Percentiles rank a stretch among this genome's conserved stretches.
These are phyloP conservation scores for Chrysochloris asiatica DNA, from an alignment of 2,113 vertebrate genomes.

Conservation along the genomic window DNA sequence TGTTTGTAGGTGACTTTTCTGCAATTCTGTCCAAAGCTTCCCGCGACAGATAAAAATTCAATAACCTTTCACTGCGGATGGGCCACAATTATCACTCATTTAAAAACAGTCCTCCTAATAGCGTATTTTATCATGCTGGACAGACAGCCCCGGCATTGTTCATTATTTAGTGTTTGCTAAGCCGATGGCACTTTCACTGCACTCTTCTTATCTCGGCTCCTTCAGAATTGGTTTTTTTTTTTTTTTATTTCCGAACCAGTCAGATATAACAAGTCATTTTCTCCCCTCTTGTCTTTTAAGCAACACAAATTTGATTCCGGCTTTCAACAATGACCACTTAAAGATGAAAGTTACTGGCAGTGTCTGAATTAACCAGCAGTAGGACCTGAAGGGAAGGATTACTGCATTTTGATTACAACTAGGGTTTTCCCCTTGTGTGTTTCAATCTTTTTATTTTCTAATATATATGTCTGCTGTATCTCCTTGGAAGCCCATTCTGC, in stretches of 20 bases:
- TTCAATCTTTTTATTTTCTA: background rate
- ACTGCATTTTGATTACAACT: slow-evolving; percentile 56
- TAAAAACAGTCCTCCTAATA: slow-evolving; percentile 90
- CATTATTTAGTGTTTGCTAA: slow-evolving; percentile 99
- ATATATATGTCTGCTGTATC: background rate
- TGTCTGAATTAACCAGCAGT: slow-evolving; percentile 69
- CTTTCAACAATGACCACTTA: slow-evolving; percentile 78
- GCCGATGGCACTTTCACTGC: slow-evolving; percentile 89
- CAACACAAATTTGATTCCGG: slow-evolving; percentile 83
- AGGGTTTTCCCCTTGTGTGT: slow-evolving; percentile 1
- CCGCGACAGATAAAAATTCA: slow-evolving; percentile 94
- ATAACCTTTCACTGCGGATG: slow-evolving; percentile 88
- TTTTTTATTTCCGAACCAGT: slow-evolving; percentile 94
- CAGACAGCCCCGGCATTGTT: slow-evolving; percentile 93
- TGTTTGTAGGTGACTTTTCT: slow-evolving; percentile 75
- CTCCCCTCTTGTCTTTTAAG: slow-evolving; percentile 89
- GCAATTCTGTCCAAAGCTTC: slow-evolving; percentile 79
- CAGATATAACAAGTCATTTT: slow-evolving; percentile 98
- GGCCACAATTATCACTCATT: slow-evolving; percentile 98
- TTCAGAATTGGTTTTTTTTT: slow-evolving; percentile 98
- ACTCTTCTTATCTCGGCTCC: slow-evolving; percentile 92
- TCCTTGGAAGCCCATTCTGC: slow-evolving; percentile 17
- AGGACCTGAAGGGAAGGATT: background rate
- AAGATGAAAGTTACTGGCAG: slow-evolving; percentile 82
- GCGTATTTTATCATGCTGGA: slow-evolving; percentile 93